A percentile compares a stretch with the other conserved stretches of the same genome.
Evolutionary conservation across 2,797 vertebrate genomes (phyloP).

Genomic region (Squalus acanthias): DNA sequence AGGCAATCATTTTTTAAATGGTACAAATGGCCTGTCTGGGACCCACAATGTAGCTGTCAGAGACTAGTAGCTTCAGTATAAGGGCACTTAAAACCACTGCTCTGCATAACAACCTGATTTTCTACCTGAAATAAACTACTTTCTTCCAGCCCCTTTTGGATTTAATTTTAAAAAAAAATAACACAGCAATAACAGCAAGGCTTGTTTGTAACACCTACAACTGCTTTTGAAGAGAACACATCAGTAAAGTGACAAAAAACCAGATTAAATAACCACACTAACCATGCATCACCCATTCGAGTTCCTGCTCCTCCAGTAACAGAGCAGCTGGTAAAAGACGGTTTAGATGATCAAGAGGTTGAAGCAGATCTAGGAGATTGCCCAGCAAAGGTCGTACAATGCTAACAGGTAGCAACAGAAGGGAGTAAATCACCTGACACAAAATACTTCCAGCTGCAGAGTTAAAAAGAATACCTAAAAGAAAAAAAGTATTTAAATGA

Average conservation of each 20-base stretch:
- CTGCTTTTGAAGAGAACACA: background rate
- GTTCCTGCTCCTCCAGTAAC: conserved; percentile 61
- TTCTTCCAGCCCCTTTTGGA: background rate
- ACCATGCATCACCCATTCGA: conserved; percentile 45
- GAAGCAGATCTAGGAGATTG: conserved; percentile 63
- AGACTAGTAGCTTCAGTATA: background rate
- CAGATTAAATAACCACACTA: background rate
- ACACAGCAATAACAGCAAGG: background rate
- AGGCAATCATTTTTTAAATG: background rate
- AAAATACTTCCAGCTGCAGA: conserved; percentile 68
- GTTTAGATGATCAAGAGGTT: conserved; percentile 66
- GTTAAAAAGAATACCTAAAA: conserved; percentile 63
- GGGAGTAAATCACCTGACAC: conserved; percentile 69
- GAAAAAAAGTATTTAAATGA: background rate
- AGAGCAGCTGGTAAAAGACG: conserved; percentile 62
- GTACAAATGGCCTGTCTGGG: background rate
- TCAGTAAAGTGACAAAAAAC: background rate
- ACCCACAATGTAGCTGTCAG: background rate
- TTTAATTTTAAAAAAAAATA: background rate
- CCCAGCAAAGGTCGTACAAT: conserved; percentile 63
- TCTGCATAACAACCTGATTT: background rate
- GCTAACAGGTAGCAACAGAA: conserved; percentile 64
- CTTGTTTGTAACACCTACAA: background rate
- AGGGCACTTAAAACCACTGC: background rate
- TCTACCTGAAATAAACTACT: background rate